Evolutionary conservation across 2,888 invertebrate species (phyloP), one percentile per base, ranked within the genome.

Genomic region (Lasioglossum marginatum): DNA sequence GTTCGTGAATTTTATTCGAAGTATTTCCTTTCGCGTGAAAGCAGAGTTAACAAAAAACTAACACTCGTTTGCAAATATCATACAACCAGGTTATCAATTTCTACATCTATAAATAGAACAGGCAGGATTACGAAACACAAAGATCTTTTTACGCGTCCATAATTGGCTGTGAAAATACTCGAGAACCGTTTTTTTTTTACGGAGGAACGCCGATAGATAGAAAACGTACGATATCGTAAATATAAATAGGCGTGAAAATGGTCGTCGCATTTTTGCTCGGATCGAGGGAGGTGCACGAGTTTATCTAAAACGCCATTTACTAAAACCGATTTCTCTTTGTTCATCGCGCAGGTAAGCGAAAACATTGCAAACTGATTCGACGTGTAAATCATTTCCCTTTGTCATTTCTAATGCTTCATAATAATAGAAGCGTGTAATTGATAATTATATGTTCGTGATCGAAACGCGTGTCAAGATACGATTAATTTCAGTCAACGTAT

Each of bases 241-340:
- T 52, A 45, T 77, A n/a, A 73, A 74, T 10, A 14, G 2, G 34
- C 82, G 70, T 82, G 77, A 83, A 27, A 82, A 68, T 68, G 82
- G 76, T 82, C 71, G 5, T 79, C n/a, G 57, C 43, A 63, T 63
- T 74, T 23, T 63, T 52, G 16, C 48, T 77, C 14, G 6, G 19
- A 19, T 45, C 31, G 34, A 34, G 52, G 52, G 52, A 63, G 14
- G 31, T 57, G 14, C 5, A 23, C 8, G 3, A 68, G 31, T 5
- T 70, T 23, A 40, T 16, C 1, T 70, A 27, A 48, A 14, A 27
- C 40, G 23, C 8, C 8, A 45, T 34, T 71, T 19, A 4, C 40
- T n/a, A 43, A 27, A 75, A 40, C 16, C 14, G 23, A 34, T 43
- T 31, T 4, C 40, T 4, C 27, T 40, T n/a, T 52, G 4, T 3